Conservation (phyloP, 2,888 invertebrate species). For the Lysandra bellargus region DNA sequence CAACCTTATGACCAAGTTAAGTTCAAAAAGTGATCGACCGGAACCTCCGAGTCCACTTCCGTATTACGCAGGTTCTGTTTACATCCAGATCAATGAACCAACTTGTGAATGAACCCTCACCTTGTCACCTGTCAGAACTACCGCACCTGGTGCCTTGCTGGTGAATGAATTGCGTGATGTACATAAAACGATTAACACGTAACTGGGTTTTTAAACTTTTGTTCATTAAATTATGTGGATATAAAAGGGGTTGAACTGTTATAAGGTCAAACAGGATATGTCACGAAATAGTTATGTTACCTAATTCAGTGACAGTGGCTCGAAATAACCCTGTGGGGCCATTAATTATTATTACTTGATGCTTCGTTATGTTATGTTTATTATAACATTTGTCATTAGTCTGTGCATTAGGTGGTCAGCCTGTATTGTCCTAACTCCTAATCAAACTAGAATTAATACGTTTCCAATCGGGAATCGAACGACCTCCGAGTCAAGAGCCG, state of each 20-base stretch:
- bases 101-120: not conserved
- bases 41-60: not conserved
- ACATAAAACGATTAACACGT: slow-evolving; percentile 7
- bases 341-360: too few relatives aligned
- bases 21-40: not conserved
- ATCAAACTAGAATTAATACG: too few relatives aligned
- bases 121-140: slow-evolving; percentile 17
- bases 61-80: not conserved
- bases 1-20: not conserved
- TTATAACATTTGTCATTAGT: too few relatives aligned
- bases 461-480: too few relatives aligned
- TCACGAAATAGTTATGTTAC: not conserved
- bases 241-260: not conserved
- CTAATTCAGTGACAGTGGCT: too few relatives aligned
- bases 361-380: too few relatives aligned
- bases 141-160: not conserved
- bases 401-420: too few relatives aligned
- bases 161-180: slow-evolving; percentile 16
- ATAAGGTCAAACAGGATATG: not conserved
- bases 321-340: too few relatives aligned
- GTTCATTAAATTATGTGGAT: not conserved
- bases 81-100: slow-evolving; percentile 14
- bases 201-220: not conserved
- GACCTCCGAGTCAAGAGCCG: too few relatives aligned
- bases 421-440: too few relatives aligned